Conservation (phyloP, 2,797 vertebrate genomes). For the Tenualosa thibaudeaui region DNA sequence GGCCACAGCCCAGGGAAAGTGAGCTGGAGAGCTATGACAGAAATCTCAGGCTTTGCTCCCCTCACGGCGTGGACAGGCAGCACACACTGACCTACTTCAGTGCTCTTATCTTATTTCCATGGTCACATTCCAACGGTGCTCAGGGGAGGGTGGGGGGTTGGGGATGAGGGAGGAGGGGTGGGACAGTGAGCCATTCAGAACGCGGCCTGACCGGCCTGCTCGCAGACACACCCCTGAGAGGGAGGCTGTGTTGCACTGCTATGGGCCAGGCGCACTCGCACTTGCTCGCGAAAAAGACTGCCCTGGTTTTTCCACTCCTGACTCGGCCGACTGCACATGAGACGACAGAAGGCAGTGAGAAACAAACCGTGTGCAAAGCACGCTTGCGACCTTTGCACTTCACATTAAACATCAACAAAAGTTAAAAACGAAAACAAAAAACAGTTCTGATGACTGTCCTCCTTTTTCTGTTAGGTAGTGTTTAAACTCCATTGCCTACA, state of each 20-base stretch:
- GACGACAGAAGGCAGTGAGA: neutral
- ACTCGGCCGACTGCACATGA: neutral
- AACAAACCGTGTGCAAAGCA: neutral
- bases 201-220: neutral
- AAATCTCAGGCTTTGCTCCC: neutral
- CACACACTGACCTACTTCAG: slow-evolving; percentile 41
- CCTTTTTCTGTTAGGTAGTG: neutral
- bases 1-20: neutral
- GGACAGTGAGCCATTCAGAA: neutral
- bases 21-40: neutral
- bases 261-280: neutral
- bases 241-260: neutral
- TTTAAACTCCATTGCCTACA: neutral
- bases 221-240: slow-evolving; percentile 19
- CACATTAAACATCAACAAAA: neutral
- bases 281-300: neutral
- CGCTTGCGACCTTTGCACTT: neutral
- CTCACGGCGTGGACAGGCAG: neutral
- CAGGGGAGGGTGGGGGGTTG: neutral
- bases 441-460: neutral
- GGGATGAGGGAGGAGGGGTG: neutral
- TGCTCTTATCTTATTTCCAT: slow-evolving; percentile 32
- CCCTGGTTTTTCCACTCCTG: neutral
- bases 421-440: neutral
- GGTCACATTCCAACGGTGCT: slow-evolving; percentile 18